Evolutionary conservation across 2,888 invertebrate species (phyloP).

Genomic region (Mythimna ferrago): DNA sequence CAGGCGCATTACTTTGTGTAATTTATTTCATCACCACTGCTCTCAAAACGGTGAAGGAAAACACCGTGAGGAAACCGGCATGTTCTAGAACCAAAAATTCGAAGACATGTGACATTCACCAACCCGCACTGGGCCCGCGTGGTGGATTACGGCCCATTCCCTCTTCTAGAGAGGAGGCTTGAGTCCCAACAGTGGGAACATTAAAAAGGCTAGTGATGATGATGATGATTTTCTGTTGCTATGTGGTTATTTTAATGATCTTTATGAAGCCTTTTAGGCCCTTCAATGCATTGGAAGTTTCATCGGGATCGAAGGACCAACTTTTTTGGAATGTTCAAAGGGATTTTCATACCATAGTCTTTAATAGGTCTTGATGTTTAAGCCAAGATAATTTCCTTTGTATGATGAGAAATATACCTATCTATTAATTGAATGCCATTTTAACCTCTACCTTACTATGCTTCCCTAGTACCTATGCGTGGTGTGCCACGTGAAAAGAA

Average conservation of each 20-base stretch:
- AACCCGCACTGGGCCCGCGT: too few species aligned
- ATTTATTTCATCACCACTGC: too few species aligned
- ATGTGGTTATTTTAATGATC: slow-evolving; percentile 6
- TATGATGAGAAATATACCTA: slow-evolving; percentile 8
- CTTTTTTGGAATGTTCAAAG: not conserved
- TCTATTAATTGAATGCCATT: slow-evolving; percentile 11
- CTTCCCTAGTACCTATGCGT: not conserved
- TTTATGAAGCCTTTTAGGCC: not conserved
- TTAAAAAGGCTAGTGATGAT: too few species aligned
- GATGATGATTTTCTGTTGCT: slow-evolving; percentile 33
- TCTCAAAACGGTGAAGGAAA: too few species aligned
- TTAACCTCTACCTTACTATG: slow-evolving; percentile 6
- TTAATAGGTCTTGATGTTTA: not conserved
- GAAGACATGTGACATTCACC: too few species aligned
- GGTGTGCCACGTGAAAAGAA: slow-evolving; percentile 28
- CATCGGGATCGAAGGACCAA: not conserved
- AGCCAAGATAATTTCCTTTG: slow-evolving; percentile 10
- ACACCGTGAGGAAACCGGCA: too few species aligned
- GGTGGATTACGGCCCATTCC: too few species aligned
- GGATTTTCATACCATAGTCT: not conserved
- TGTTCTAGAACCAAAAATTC: too few species aligned
- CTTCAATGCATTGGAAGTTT: too few species aligned
- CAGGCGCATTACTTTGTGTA: too few species aligned
- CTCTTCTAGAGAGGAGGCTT: too few species aligned
- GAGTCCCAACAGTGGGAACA: too few species aligned